phyloP scores from a whole-genome alignment of 2,888 invertebrate genomes.

The Lacanobia oleracea region DNA sequence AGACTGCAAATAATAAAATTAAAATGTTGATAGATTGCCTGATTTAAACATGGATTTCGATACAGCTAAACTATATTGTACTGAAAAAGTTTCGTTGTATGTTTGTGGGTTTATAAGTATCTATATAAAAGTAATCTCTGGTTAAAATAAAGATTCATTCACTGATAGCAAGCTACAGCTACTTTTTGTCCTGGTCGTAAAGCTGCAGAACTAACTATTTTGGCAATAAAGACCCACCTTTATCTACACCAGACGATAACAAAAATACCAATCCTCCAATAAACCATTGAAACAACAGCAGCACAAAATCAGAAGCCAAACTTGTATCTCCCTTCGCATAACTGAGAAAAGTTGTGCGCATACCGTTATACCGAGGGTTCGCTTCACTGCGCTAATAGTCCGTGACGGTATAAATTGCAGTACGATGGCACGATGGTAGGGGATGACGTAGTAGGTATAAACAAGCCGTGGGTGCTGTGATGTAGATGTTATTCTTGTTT shows the following conservation, averaged over 20 bases:
- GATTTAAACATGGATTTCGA: no score
- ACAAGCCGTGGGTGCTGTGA: slow-evolving; percentile 42
- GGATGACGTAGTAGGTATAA: slow-evolving; percentile 52
- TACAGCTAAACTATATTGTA: no score
- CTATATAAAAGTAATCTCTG: no score
- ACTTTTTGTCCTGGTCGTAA: no score
- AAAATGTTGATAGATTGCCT: no score
- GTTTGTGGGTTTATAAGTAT: no score
- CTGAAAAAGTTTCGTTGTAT: no score
- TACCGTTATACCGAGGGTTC: slow-evolving; percentile 55
- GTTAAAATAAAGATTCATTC: no score
- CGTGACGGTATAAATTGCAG: slow-evolving; percentile 80
- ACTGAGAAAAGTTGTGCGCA: slow-evolving; percentile 47
- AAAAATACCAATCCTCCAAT: slow-evolving; percentile 5
- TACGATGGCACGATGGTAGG: slow-evolving; percentile 51
- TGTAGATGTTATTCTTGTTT: slow-evolving; percentile 52
- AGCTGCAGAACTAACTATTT: no score
- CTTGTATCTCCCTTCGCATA: slow-evolving; percentile 49
- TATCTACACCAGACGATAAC: background rate
- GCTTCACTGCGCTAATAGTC: slow-evolving; percentile 76
- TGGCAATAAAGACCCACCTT: background rate
- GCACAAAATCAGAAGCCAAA: slow-evolving; percentile 38
- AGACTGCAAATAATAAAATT: no score
- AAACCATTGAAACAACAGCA: slow-evolving; percentile 33
- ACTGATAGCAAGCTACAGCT: no score